Evolutionary conservation across 2,888 invertebrate species (phyloP).

Genomic region (Coelogynopora nodosa): DNA sequence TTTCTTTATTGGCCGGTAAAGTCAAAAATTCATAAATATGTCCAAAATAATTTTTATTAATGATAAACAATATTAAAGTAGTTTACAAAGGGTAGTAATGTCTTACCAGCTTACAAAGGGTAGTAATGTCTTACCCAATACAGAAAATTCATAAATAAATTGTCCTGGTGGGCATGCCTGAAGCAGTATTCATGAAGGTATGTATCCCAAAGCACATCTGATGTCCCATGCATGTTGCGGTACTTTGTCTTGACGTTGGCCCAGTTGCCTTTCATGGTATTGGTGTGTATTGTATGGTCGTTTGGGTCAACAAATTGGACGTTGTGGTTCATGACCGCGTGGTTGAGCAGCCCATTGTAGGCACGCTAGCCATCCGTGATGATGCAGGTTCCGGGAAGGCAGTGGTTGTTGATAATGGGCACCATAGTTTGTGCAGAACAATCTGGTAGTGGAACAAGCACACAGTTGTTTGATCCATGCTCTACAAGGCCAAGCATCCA

Average conservation of each 20-base stretch:
- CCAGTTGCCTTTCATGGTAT: neutral
- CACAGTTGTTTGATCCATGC: neutral
- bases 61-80: neutral
- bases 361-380: constrained; percentile 1
- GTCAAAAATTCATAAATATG: neutral
- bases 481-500: neutral
- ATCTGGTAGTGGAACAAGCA: neutral
- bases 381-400: neutral
- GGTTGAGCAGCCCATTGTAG: neutral
- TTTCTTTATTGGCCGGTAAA: neutral
- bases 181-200: neutral
- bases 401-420: neutral
- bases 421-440: neutral
- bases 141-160: neutral
- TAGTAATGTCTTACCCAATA: constrained; percentile 19
- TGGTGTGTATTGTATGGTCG: neutral
- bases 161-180: neutral
- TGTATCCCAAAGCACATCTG: neutral
- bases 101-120: neutral
- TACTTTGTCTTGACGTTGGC: constrained; percentile 5
- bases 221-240: neutral
- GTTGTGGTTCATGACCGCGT: neutral
- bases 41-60: neutral
- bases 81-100: neutral
- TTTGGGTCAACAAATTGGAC: neutral